Percentiles rank a stretch among this genome's conserved stretches.
phyloP scores from a whole-genome alignment of 2,113 vertebrate species.

The Psilopogon haemacephalus region DNA sequence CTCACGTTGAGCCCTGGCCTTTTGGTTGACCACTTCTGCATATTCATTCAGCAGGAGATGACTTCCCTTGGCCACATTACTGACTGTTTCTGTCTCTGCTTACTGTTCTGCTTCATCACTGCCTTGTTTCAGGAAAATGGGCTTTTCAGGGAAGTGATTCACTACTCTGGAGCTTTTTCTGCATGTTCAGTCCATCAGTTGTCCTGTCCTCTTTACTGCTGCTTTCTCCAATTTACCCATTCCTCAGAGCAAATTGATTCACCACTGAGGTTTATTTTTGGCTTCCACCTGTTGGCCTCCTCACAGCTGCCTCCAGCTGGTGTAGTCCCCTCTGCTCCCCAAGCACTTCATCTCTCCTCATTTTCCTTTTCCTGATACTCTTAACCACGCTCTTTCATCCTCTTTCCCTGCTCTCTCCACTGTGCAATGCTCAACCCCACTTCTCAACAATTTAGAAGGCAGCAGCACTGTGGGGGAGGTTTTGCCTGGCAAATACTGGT shows the following conservation, averaged over 20 bases:
- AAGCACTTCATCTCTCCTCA: background rate
- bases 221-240: background rate
- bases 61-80: background rate
- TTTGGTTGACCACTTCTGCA: background rate
- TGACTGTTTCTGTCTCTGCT: background rate
- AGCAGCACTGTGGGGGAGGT: background rate
- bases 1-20: background rate
- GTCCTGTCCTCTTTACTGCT: background rate
- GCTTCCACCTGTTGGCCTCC: slow-evolving; percentile 36
- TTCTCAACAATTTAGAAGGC: background rate
- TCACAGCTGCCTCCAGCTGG: slow-evolving; percentile 4
- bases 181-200: background rate
- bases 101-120: background rate
- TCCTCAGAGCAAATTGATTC: slow-evolving; percentile 35
- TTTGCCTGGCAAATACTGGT: background rate
- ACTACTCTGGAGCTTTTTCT: slow-evolving; percentile 25
- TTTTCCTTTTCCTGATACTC: background rate
- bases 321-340: background rate
- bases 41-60: background rate
- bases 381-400: background rate
- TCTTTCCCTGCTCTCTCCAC: background rate
- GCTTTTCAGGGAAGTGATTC: slow-evolving; percentile 39
- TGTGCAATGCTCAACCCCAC: rapidly evolving
- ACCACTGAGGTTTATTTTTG: background rate
- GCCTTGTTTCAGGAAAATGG: slow-evolving; percentile 1